Evolutionary conservation across 2,113 vertebrate species (phyloP).

Genomic region (Amblyopsis rosae): DNA sequence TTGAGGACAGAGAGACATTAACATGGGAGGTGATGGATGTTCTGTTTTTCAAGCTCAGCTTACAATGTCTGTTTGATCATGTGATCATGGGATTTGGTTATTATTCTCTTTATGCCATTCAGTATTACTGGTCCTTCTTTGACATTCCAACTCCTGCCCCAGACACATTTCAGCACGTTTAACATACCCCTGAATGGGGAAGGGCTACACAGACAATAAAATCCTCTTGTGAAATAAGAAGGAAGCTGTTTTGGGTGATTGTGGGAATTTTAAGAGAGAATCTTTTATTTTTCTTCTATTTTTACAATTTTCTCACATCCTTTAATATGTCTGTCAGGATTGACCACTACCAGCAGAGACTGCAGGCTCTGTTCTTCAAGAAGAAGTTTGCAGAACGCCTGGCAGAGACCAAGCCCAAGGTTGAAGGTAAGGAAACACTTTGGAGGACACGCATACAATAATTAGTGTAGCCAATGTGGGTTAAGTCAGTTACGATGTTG

Average conservation of each 20-base stretch:
- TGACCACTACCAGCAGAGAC: conserved; percentile 93
- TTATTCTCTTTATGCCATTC: conserved; percentile 33
- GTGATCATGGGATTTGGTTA: conserved; percentile 25
- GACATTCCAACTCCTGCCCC: conserved; percentile 17
- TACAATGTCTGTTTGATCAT: not conserved
- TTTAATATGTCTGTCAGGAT: conserved; percentile 75
- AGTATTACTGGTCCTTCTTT: conserved; percentile 44
- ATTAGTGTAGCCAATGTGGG: not conserved
- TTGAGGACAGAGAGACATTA: conserved; percentile 8
- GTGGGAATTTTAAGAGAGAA: conserved; percentile 43
- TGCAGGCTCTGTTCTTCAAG: conserved; percentile 94
- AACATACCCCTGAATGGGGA: conserved; percentile 28
- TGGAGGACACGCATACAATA: not conserved
- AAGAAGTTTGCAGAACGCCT: conserved; percentile 94
- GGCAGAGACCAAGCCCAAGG: conserved; percentile 90
- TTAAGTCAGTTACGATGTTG: not conserved
- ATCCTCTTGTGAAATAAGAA: conserved; percentile 35
- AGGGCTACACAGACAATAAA: conserved; percentile 31
- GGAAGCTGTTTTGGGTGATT: conserved; percentile 19
- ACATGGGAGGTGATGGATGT: not conserved
- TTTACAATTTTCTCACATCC: not conserved
- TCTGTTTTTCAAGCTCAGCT: conserved; percentile 10
- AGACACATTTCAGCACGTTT: conserved; percentile 12
- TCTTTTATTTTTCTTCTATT: rapidly evolving
- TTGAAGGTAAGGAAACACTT: conserved; percentile 80